Evolutionary conservation across 2,113 vertebrate species (phyloP), one percentile per base, ranked within the genome.

Genomic region (Merops nubicus): DNA sequence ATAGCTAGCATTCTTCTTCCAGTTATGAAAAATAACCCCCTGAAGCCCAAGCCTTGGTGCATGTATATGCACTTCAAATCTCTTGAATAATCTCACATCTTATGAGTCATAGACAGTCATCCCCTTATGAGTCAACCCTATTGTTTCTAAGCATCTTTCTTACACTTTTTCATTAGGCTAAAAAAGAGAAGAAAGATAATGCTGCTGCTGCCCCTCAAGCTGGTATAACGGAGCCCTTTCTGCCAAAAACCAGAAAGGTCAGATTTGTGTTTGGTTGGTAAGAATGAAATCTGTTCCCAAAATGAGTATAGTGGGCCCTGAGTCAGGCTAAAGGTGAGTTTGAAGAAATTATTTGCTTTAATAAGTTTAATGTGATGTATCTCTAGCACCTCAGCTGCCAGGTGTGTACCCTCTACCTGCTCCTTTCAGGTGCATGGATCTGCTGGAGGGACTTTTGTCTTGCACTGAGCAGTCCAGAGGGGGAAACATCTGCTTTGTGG

Each of bases 71-170:
- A 59, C 63, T 73, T 80, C 54, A 73, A 34, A 23, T 36, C 21
- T 67, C 59, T 25, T 47, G 34, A 95, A 95, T 56, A 88, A 80
- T 83, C 60, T 85, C 42, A 29, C 54, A 73, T 75, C 1, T 80
- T 82, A 50, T 95, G 91, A 96, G 74, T 93, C 89, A 94, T 15
- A 67, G 23, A 62, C 43, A 89, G 53, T 88, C 84, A 95, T 19
- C 40, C 62, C 48, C 43, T 82, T 82, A 68, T 93, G 95, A 93
- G 65, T 96, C 93, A 96, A 73, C 45, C 31, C 36, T 57, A 69
- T 70, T 94, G 78, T 94, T 90, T 93, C 75, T 88, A 74, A 85
- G 82, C 38, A 76, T 91, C 36, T 47, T 91, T 82, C 63, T 68
- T 48, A 53, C 2, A 34, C 29, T 80, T 91, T 85, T 93, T 72